Evolutionary conservation across 2,113 vertebrate species (phyloP).

Genomic region (Ceuthmochares aereus): DNA sequence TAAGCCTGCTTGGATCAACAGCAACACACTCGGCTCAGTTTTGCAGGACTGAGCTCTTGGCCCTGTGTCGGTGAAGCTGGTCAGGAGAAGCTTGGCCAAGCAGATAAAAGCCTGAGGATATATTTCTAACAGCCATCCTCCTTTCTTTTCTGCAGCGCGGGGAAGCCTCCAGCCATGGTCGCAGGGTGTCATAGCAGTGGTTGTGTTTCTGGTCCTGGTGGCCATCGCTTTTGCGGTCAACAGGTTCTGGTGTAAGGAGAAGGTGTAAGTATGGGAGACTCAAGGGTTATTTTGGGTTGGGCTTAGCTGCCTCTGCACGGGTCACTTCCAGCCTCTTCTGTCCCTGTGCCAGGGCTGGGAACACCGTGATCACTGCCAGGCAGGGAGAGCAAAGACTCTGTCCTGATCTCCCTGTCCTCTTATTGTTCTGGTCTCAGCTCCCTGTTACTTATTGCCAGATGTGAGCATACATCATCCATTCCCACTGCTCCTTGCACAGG

Average conservation of each 20-base stretch:
- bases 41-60: neutral
- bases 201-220: conserved; percentile 55
- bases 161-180: conserved; percentile 49
- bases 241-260: conserved; percentile 61
- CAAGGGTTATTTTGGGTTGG: neutral
- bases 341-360: neutral
- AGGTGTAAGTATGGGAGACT: conserved; percentile 46
- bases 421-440: neutral
- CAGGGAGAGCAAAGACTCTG: neutral
- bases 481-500: rapidly evolving
- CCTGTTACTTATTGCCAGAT: conserved; percentile 41
- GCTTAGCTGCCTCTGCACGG: neutral
- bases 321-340: neutral
- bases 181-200: conserved; percentile 51
- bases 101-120: neutral
- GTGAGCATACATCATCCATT: rapidly evolving
- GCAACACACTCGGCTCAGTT: rapidly evolving
- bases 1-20: neutral
- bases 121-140: neutral
- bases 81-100: neutral
- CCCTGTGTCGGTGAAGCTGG: neutral
- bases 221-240: conserved; percentile 33
- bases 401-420: neutral
- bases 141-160: conserved; percentile 1
- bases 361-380: neutral